Conservation (phyloP, 2,113 vertebrate genomes). For the Leucopternis melanops region DNA sequence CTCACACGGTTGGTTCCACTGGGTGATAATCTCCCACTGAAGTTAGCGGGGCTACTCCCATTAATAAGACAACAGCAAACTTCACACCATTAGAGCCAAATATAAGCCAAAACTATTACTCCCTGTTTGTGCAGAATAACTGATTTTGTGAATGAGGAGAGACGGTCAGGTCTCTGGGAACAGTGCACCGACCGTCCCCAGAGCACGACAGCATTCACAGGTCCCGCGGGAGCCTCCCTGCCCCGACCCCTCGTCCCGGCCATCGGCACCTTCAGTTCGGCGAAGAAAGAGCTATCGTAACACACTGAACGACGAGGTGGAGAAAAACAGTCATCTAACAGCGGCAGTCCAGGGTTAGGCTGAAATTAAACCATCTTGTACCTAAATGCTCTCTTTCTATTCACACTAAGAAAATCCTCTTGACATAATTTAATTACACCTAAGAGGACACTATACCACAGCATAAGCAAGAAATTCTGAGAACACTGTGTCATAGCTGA, state of each 20-base stretch:
- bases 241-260: accelerated
- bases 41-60: accelerated
- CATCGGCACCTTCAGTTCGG: accelerated
- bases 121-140: accelerated
- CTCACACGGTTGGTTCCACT: accelerated
- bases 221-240: accelerated
- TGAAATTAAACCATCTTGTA: not conserved
- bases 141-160: not conserved
- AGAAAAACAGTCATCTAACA: not conserved
- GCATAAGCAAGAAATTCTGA: not conserved
- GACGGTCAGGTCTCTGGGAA: not conserved
- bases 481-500: not conserved
- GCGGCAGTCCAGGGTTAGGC: not conserved
- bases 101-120: accelerated
- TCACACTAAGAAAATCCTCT: not conserved
- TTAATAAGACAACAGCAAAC: not conserved
- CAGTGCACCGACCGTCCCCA: accelerated
- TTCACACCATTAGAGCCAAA: not conserved
- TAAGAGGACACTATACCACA: not conserved
- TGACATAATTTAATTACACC: constrained; percentile 48
- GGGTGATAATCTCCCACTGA: not conserved
- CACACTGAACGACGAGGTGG: accelerated
- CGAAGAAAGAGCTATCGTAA: not conserved
- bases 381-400: not conserved
- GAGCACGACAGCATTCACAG: accelerated